Conservation (phyloP, 1,140 invertebrate species). For the Achatina immaculata region DNA sequence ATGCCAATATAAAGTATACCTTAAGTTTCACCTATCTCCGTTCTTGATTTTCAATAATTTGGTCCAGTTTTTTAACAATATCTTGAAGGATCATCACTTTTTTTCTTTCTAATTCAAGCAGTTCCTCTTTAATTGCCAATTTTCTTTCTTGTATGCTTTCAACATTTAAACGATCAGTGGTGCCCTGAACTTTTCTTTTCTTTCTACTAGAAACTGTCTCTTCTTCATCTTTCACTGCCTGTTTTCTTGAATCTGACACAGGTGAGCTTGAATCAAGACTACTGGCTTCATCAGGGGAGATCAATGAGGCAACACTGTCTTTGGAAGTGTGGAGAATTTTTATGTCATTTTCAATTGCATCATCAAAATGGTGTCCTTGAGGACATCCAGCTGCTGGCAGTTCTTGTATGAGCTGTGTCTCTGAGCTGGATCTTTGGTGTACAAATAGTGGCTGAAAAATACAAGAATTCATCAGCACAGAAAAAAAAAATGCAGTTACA, state of each 20-base stretch:
- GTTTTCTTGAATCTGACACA: neutral
- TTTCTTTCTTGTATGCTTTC: conserved; percentile 2
- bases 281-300: conserved; percentile 14
- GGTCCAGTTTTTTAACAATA: conserved; percentile 27
- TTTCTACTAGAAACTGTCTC: neutral
- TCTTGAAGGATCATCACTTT: conserved; percentile 27
- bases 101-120: conserved; percentile 30
- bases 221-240: conserved; percentile 11
- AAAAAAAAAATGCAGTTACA: too few relatives aligned
- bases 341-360: conserved; percentile 16
- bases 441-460: too few relatives aligned
- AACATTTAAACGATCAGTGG: neutral
- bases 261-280: neutral
- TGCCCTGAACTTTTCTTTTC: conserved; percentile 4
- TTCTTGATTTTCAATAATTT: conserved; percentile 26
- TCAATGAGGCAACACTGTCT: conserved; percentile 26
- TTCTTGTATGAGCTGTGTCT: too few relatives aligned
- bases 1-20: too few relatives aligned
- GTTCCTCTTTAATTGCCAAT: conserved; percentile 31
- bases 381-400: neutral
- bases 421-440: too few relatives aligned
- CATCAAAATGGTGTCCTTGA: conserved; percentile 9
- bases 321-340: conserved; percentile 29
- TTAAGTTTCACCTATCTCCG: too few relatives aligned
- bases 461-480: too few relatives aligned